Base-by-base conservation (phyloP, 1,140 invertebrate species). In the Tribolium castaneum region DNA sequence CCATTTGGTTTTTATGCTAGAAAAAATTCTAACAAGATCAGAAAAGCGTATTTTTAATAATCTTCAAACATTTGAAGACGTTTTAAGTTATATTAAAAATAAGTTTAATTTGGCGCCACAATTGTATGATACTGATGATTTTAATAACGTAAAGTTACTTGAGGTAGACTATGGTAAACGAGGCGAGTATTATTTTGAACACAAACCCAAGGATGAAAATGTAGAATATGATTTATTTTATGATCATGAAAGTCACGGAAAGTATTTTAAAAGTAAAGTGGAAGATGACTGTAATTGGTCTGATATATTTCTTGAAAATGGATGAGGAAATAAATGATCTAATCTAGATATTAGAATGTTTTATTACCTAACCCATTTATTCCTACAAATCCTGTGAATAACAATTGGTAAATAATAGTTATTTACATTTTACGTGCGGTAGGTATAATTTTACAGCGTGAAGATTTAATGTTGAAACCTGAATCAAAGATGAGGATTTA, bases 1-100 rank as follows among this genome's bases (percentile, higher is more conserved):
- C 86, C 97, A 98, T 88, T 89, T 98, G 66, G 94, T 96, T 52
- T 97, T 97, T 85, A 99, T 99, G 97, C 87, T 96, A 80, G 95
- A 97, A 86, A 94, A 93, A 87, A 84, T 94, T 49, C 88, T 97
- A 78, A 88, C 90, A 3, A 93, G 92, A 80, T 86, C 90, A 56
- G 90, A 95, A 83, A 92, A 93, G 80, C 86, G 90, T 79, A 86
- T 92, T 62, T 97, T 98, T 84, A 98, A 98, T 88, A 90, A 90
- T 79, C 87, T 98, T 19, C 90, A 89, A 76, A 92, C 88, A 78
- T 93, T 91, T 80, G 85, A 91, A 70, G 88, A 90, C 78, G 93
- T 97, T 2, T 88, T 96, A 54, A 86, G 92, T 19, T 97, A 92
- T 89, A 87, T 98, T 76, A 81, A 90, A 39, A 83, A 90, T 54